These are phyloP conservation scores for Neotoma lepida DNA, from an alignment of 2,113 vertebrate genomes.

Conservation along the genomic window DNA sequence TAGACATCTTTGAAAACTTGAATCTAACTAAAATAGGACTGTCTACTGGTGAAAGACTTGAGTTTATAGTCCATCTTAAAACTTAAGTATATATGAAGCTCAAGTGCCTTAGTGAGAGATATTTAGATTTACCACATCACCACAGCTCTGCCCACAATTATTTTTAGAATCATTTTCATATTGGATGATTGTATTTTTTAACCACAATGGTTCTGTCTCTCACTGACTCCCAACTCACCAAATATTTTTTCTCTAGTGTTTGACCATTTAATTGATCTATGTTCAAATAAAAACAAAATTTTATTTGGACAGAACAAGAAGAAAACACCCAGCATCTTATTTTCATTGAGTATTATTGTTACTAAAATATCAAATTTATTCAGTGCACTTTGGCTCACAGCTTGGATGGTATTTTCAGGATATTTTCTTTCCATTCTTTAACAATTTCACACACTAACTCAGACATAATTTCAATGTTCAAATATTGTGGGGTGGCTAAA, in stretches of 20 bases:
- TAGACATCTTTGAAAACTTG: constrained; percentile 64
- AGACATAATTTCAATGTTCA: constrained; percentile 50
- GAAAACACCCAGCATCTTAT: background rate
- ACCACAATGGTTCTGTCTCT: background rate
- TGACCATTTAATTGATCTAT: background rate
- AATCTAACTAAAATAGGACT: constrained; percentile 40
- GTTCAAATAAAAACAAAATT: background rate
- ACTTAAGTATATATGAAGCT: constrained; percentile 62
- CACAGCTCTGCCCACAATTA: constrained; percentile 57
- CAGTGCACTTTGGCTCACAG: background rate
- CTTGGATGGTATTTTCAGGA: background rate
- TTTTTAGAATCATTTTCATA: constrained; percentile 66
- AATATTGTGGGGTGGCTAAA: constrained; percentile 46
- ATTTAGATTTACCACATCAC: constrained; percentile 63
- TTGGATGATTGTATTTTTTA: constrained; percentile 47
- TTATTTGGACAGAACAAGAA: background rate
- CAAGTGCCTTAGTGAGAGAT: constrained; percentile 40
- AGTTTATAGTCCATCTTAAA: background rate
- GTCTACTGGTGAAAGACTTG: constrained; percentile 45
- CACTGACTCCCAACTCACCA: background rate
- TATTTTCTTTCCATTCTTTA: background rate
- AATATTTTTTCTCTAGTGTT: constrained; percentile 52
- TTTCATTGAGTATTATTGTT: background rate
- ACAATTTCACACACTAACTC: background rate
- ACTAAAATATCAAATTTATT: background rate